phyloP scores from a whole-genome alignment of 2,797 vertebrate genomes.

The Odontamblyopus rebecca region DNA sequence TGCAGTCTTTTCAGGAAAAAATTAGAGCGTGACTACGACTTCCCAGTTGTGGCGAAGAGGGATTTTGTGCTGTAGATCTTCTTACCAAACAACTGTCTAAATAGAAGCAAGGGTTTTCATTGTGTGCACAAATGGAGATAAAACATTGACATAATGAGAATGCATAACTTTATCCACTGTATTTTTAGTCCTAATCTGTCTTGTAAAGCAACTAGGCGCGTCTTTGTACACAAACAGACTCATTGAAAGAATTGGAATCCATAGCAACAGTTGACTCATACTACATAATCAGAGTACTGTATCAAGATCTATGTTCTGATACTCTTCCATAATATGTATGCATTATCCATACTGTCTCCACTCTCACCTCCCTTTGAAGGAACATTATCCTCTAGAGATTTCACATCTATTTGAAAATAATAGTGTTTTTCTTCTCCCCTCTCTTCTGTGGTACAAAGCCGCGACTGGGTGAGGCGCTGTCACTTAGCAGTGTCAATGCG shows the following conservation, averaged over 20 bases:
- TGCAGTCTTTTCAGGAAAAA: constrained; percentile 64
- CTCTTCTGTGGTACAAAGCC: constrained; percentile 63
- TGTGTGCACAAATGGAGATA: constrained; percentile 57
- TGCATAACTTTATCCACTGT: constrained; percentile 58
- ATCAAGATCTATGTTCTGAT: constrained; percentile 70
- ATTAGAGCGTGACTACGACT: constrained; percentile 69
- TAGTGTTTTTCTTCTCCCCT: constrained; percentile 63
- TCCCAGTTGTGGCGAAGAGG: constrained; percentile 36
- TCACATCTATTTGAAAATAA: constrained; percentile 77
- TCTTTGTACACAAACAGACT: constrained; percentile 58
- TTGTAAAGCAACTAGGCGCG: constrained; percentile 64
- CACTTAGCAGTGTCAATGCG: constrained; percentile 74
- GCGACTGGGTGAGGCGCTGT: constrained; percentile 68
- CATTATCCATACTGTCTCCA: constrained; percentile 68
- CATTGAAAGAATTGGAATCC: constrained; percentile 54
- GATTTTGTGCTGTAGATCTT: constrained; percentile 62
- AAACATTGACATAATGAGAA: constrained; percentile 56
- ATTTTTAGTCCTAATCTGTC: constrained; percentile 76
- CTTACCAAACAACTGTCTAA: constrained; percentile 51
- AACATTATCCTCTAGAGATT: constrained; percentile 75
- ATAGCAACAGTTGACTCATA: constrained; percentile 76
- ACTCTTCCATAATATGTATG: constrained; percentile 63
- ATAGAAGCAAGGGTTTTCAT: constrained; percentile 49
- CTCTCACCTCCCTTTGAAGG: constrained; percentile 73
- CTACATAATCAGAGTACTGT: constrained; percentile 73